A percentile compares a stretch with the other conserved stretches of the same genome.
These are phyloP conservation scores for Chelon auratus DNA, from an alignment of 2,797 vertebrate species.

Conservation along the genomic window DNA sequence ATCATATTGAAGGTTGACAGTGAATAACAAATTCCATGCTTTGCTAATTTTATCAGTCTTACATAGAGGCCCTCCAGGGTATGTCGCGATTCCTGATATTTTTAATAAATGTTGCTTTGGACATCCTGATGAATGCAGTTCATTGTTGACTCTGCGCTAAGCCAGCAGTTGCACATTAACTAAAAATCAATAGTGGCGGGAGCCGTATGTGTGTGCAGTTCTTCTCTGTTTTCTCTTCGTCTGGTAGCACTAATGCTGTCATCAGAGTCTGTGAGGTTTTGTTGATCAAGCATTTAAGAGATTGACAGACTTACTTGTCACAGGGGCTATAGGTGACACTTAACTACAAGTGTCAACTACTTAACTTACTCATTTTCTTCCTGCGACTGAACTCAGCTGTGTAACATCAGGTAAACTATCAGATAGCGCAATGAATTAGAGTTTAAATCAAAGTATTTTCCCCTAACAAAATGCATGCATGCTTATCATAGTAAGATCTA, in stretches of 20 bases:
- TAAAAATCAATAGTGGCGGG: constrained; percentile 64
- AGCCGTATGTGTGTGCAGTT: constrained; percentile 29
- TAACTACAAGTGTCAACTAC: too few relatives aligned
- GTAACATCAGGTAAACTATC: not conserved
- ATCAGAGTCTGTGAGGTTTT: constrained; percentile 47
- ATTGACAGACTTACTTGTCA: constrained; percentile 32
- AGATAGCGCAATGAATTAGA: not conserved
- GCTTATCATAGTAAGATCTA: not conserved
- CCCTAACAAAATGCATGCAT: not conserved
- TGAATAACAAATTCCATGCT: not conserved
- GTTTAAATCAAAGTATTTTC: not conserved
- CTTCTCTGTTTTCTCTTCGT: constrained; percentile 37
- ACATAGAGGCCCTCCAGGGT: not conserved
- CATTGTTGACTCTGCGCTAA: constrained; percentile 67
- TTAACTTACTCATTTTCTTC: constrained; percentile 19
- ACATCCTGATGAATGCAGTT: constrained; percentile 61
- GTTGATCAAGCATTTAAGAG: constrained; percentile 54
- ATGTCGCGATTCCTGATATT: constrained; percentile 41
- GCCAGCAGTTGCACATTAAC: constrained; percentile 69
- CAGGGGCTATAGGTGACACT: constrained; percentile 13
- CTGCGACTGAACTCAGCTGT: constrained; percentile 5
- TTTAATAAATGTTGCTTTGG: constrained; percentile 33
- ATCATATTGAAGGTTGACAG: not conserved
- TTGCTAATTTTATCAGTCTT: not conserved
- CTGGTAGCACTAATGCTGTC: constrained; percentile 50